A percentile compares a stretch with the other conserved stretches of the same genome.
Evolutionary conservation across 2,888 invertebrate genomes (phyloP).

Genomic region (Leptinotarsa juncta): DNA sequence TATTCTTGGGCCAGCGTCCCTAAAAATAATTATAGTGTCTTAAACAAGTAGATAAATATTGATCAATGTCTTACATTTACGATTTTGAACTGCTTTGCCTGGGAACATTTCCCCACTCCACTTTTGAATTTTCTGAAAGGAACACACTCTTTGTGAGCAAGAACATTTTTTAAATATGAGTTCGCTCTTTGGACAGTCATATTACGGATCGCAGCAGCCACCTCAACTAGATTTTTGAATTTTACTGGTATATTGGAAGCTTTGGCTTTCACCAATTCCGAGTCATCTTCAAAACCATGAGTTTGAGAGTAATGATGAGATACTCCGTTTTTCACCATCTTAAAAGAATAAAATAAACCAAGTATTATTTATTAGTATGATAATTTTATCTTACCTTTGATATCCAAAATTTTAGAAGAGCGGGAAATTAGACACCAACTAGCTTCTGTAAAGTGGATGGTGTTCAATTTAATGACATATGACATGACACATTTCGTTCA

Average conservation of each 20-base stretch:
- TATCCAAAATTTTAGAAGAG: too few species aligned
- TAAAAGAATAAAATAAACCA: neutral
- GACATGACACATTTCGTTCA: too few species aligned
- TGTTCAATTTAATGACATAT: too few species aligned
- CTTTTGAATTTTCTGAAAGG: slow-evolving; percentile 83
- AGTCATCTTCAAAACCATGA: slow-evolving; percentile 67
- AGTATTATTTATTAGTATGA: too few species aligned
- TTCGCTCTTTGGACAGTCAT: slow-evolving; percentile 81
- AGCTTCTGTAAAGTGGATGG: too few species aligned
- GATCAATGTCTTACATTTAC: slow-evolving; percentile 69
- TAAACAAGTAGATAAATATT: neutral
- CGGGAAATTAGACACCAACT: too few species aligned
- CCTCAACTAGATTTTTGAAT: slow-evolving; percentile 86
- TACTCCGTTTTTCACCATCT: slow-evolving; percentile 21
- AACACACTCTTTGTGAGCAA: slow-evolving; percentile 82
- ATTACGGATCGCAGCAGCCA: slow-evolving; percentile 79
- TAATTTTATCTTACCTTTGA: too few species aligned
- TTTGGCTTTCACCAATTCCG: slow-evolving; percentile 70
- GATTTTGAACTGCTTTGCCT: slow-evolving; percentile 79
- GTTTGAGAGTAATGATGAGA: slow-evolving; percentile 56
- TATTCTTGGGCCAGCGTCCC: slow-evolving; percentile 86
- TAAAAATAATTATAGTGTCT: slow-evolving; percentile 30
- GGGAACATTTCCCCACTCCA: slow-evolving; percentile 81
- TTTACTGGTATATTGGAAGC: slow-evolving; percentile 84
- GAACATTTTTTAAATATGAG: slow-evolving; percentile 80